Percentiles rank a stretch among this genome's conserved stretches.
phyloP scores from a whole-genome alignment of 1,140 invertebrate genomes.

The Globodera ellingtonae region DNA sequence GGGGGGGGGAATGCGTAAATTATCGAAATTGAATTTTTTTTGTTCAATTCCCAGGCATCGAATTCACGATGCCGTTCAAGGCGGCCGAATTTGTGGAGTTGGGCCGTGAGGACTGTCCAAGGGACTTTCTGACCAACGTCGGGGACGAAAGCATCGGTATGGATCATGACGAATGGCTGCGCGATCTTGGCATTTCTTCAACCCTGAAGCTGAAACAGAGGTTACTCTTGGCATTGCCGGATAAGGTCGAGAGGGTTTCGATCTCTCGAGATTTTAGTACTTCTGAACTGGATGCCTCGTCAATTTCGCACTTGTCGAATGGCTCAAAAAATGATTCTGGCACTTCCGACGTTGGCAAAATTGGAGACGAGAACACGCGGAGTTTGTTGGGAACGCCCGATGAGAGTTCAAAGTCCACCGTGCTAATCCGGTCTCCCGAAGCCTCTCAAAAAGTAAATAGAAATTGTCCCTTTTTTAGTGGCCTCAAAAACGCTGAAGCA shows the following conservation, averaged over 20 bases:
- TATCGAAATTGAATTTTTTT: neutral
- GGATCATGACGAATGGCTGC: slow-evolving; percentile 39
- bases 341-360: neutral
- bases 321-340: neutral
- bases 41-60: slow-evolving; percentile 21
- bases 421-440: slow-evolving; percentile 6
- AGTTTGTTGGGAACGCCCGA: neutral
- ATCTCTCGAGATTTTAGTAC: neutral
- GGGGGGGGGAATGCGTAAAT: no score
- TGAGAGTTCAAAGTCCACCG: neutral
- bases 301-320: slow-evolving; percentile 5
- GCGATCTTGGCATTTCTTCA: slow-evolving; percentile 36
- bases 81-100: slow-evolving; percentile 33
- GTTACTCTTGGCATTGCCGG: neutral
- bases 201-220: slow-evolving; percentile 27
- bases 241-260: neutral
- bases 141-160: slow-evolving; percentile 20
- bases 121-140: slow-evolving; percentile 32
- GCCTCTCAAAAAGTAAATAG: neutral
- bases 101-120: slow-evolving; percentile 28
- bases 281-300: slow-evolving; percentile 18
- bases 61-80: slow-evolving; percentile 34
- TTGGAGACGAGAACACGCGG: neutral
- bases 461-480: neutral
- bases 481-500: slow-evolving; percentile 6